Base-by-base conservation (phyloP, 2,797 vertebrate species). In the Myioborus miniatus region DNA sequence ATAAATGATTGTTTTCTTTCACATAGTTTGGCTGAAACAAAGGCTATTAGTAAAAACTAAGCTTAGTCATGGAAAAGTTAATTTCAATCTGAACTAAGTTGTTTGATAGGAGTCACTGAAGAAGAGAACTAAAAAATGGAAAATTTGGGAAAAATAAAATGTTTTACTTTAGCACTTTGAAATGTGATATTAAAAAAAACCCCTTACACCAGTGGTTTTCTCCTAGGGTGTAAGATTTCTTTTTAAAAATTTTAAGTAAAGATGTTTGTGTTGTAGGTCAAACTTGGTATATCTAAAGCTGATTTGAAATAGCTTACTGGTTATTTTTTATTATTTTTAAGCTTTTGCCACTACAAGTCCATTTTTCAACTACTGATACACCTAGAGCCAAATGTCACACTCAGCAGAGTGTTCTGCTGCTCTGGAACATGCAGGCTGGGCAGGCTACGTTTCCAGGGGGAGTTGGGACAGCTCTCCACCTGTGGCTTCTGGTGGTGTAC, bases 391-490 rank as follows among this genome's bases (percentile, higher is more conserved):
- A 60, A 7, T 8, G 19, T 69, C 46, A 43, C 0, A 1, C 23
- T 49, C 19, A n/a, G 39, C 36, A 50, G 24, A 11, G 20, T 39
- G 34, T 17, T 50, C 17, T 17, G 13, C 27, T 44, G 32, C 13
- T 32, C 9, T 55, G 32, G 30, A 76, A 8, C 0, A 0, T 34
- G 47, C 1, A 4, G 49, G 36, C 52, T 81, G 43, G 19, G 20
- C 23, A 83, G 34, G 20, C 41, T 68, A 24, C 13, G 5, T 26
- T n/a, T 52, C 23, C 37, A 29, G 44, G 41, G 47, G 47, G 14
- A 36, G 20, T 7, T 43, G 37, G 29, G 32, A 23, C 41, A 83
- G 37, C 34, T 80, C 16, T 62, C 26, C 10, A 23, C 21, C 43
- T 26, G 14, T n/a, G 21, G 37, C 21, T 86, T 74, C 56, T 70